These are phyloP conservation scores for Chalcis sispes DNA, from an alignment of 2,888 invertebrate genomes.

Conservation along the genomic window DNA sequence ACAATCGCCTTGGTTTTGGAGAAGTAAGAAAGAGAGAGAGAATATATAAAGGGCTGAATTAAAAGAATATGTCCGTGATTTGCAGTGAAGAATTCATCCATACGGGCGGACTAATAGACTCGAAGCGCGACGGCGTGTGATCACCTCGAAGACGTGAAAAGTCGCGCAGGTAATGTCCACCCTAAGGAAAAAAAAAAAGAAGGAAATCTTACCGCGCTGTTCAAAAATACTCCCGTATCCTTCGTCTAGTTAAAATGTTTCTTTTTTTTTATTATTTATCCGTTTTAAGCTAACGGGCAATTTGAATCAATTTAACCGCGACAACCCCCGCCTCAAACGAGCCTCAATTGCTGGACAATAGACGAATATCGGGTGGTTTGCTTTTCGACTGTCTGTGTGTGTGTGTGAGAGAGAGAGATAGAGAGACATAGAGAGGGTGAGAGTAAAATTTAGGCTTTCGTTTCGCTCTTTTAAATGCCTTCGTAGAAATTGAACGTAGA, in stretches of 20 bases:
- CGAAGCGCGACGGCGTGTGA: background rate
- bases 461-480: constrained; percentile 2
- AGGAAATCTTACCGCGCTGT: no score
- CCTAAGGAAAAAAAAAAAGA: constrained; percentile 1
- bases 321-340: constrained; percentile 71
- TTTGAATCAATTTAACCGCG: constrained; percentile 73
- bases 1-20: background rate
- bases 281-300: constrained; percentile 63
- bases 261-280: constrained; percentile 57
- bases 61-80: constrained; percentile 33
- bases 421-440: no score
- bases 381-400: constrained; percentile 1
- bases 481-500: constrained; percentile 22
- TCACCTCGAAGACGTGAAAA: constrained; percentile 28
- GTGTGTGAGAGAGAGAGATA: background rate
- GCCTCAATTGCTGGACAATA: constrained; percentile 73
- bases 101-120: constrained; percentile 50
- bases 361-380: constrained; percentile 60
- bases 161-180: constrained; percentile 68
- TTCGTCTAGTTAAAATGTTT: constrained; percentile 55
- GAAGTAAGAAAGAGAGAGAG: constrained; percentile 10
- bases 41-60: constrained; percentile 51
- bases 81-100: constrained; percentile 25
- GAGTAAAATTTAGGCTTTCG: background rate
- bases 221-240: constrained; percentile 75